A percentile compares a stretch with the other conserved stretches of the same genome.
Evolutionary conservation across 1,140 invertebrate species (phyloP).

Genomic region (Trichonephila clavipes): DNA sequence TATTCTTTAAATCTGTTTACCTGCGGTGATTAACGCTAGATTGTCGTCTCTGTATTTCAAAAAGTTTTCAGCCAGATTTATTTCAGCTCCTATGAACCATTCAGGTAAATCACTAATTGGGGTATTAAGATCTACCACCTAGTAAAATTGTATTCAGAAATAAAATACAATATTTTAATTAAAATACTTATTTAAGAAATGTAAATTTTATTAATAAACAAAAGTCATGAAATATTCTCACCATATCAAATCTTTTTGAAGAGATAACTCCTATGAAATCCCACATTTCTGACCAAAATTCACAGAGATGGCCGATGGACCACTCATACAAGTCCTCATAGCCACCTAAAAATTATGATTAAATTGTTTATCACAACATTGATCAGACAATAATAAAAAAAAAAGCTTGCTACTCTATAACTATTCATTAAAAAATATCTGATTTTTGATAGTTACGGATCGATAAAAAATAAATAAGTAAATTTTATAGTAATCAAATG

Average conservation of each 20-base stretch:
- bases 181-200: too few relatives aligned
- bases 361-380: too few relatives aligned
- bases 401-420: too few relatives aligned
- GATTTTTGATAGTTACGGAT: too few relatives aligned
- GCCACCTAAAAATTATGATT: conserved; percentile 79
- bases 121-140: conserved; percentile 44
- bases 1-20: neutral
- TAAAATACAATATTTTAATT: too few relatives aligned
- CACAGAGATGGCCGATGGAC: conserved; percentile 82
- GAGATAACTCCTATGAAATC: conserved; percentile 80
- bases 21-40: conserved; percentile 62
- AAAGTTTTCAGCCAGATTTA: conserved; percentile 80
- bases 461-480: too few relatives aligned
- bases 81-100: conserved; percentile 78
- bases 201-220: too few relatives aligned
- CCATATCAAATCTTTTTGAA: conserved; percentile 68
- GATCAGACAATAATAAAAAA: too few relatives aligned
- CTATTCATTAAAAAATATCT: too few relatives aligned
- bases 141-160: too few relatives aligned
- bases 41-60: conserved; percentile 78
- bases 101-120: conserved; percentile 23
- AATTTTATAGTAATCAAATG: too few relatives aligned
- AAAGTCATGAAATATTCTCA: neutral
- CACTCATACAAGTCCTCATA: conserved; percentile 82
- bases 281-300: conserved; percentile 83